Evolutionary conservation across 2,797 vertebrate genomes (phyloP).

Genomic region (Melopsittacus undulatus): DNA sequence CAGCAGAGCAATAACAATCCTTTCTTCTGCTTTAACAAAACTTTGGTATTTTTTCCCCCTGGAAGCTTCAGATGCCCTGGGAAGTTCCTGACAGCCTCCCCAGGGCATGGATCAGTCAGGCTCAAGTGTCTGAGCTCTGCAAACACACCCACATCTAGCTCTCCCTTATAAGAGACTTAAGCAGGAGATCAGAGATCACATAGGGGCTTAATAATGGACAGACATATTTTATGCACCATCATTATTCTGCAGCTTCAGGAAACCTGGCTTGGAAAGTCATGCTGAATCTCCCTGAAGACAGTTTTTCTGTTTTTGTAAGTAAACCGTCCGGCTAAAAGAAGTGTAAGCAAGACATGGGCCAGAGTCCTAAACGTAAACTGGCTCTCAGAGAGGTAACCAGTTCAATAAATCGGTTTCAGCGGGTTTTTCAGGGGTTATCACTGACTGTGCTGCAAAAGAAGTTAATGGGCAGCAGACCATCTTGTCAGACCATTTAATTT

Average conservation of each 20-base stretch:
- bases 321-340: not conserved
- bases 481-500: not conserved
- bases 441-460: not conserved
- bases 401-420: accelerated
- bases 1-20: not conserved
- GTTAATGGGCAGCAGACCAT: not conserved
- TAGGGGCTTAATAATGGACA: not conserved
- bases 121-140: not conserved
- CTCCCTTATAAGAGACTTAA: not conserved
- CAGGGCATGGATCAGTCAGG: not conserved
- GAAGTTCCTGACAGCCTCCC: not conserved
- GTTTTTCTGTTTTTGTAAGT: not conserved
- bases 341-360: not conserved
- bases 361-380: not conserved
- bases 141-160: not conserved
- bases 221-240: not conserved
- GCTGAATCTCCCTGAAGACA: not conserved
- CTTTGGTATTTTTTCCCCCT: not conserved
- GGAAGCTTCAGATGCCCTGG: not conserved
- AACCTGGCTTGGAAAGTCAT: not conserved
- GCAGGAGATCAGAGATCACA: not conserved
- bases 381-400: not conserved
- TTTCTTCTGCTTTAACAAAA: not conserved
- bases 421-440: not conserved
- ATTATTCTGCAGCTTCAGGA: not conserved